Evolutionary conservation across 2,797 vertebrate genomes (phyloP).

Genomic region (Leptatherina wallacei): DNA sequence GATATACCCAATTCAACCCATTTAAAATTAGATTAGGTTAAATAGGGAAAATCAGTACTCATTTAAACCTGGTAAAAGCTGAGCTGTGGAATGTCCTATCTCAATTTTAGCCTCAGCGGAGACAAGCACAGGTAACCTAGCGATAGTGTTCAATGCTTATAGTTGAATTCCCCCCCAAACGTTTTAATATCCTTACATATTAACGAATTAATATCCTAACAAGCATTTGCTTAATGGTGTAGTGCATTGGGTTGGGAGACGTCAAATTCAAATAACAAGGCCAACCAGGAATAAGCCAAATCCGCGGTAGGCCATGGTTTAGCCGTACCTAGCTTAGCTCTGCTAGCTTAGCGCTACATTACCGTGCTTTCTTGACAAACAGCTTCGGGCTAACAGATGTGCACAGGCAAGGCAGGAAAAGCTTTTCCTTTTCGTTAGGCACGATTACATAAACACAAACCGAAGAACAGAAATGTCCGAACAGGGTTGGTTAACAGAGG

Average conservation of each 20-base stretch:
- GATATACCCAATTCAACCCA: rapidly evolving
- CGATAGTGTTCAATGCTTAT: neutral
- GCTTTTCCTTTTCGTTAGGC: constrained; percentile 32
- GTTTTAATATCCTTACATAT: too few relatives aligned
- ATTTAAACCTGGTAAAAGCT: constrained; percentile 36
- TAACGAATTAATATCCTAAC: rapidly evolving
- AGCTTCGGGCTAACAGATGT: constrained; percentile 60
- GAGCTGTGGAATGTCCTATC: constrained; percentile 56
- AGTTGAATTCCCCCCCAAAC: too few relatives aligned
- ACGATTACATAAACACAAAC: constrained; percentile 44
- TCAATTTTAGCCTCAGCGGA: constrained; percentile 32
- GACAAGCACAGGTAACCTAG: neutral
- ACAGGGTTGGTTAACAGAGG: neutral
- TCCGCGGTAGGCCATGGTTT: constrained; percentile 63
- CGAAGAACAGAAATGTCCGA: constrained; percentile 16
- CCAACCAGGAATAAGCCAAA: constrained; percentile 31
- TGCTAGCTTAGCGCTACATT: constrained; percentile 48
- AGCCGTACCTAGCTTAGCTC: constrained; percentile 58
- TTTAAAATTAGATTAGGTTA: neutral
- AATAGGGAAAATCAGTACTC: neutral
- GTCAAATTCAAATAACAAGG: neutral
- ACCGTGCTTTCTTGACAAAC: constrained; percentile 36
- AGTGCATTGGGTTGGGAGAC: rapidly evolving
- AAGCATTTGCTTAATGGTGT: rapidly evolving
- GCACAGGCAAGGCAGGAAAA: constrained; percentile 35